Conservation (phyloP, 2,888 invertebrate species). For the Heterodera filipjevi region DNA sequence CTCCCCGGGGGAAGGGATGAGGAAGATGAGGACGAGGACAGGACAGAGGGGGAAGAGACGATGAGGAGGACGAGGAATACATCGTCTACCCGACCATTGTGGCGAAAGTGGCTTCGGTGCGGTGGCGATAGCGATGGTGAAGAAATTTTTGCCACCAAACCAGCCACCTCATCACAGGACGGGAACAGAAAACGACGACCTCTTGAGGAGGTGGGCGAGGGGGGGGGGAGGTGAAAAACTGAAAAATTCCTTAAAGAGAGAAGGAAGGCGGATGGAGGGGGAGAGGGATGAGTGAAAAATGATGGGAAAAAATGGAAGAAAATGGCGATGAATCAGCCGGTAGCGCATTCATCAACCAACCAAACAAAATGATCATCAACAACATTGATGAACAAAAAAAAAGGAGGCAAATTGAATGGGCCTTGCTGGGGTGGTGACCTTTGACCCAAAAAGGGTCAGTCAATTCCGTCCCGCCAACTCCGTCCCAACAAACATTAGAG, state of each 20-base stretch:
- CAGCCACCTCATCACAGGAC: not conserved
- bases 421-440: no score
- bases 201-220: not conserved
- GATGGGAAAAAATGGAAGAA: not conserved
- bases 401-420: no score
- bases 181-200: not conserved
- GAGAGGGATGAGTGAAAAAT: not conserved
- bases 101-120: no score
- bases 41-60: not conserved
- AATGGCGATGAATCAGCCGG: not conserved
- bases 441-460: no score
- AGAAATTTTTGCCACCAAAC: not conserved
- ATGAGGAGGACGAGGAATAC: not conserved
- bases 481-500: no score
- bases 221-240: not conserved
- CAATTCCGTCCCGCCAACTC: no score
- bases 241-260: not conserved
- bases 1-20: no score
- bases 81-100: no score
- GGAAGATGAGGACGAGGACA: no score
- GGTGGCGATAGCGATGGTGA: not conserved
- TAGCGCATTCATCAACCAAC: no score
- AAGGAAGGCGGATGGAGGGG: not conserved
- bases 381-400: no score
- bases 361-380: no score